phyloP scores from a whole-genome alignment of 2,888 invertebrate species.

The Clusia tigrina region DNA sequence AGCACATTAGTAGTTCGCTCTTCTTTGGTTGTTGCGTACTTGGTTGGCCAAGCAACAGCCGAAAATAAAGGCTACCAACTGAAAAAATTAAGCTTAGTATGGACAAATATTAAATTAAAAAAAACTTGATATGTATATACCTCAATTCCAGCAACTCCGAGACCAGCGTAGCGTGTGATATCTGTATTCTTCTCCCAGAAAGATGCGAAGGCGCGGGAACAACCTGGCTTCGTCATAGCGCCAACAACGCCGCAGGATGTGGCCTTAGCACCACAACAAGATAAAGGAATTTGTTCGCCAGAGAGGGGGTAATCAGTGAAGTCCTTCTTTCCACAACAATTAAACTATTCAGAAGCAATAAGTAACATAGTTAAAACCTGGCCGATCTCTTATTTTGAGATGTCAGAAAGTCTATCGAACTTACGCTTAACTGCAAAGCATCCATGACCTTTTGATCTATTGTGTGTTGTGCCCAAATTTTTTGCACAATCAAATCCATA shows the following conservation, averaged over 20 bases:
- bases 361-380: not conserved
- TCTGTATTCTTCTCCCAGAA: constrained; percentile 53
- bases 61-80: constrained; percentile 82
- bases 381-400: not conserved
- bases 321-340: constrained; percentile 55
- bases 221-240: constrained; percentile 47
- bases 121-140: constrained; percentile 67
- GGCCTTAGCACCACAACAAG: constrained; percentile 54
- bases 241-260: constrained; percentile 40
- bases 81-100: constrained; percentile 8
- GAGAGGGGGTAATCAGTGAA: constrained; percentile 45
- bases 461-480: constrained; percentile 59
- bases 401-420: too few relatives aligned
- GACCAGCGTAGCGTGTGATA: constrained; percentile 72
- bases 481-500: constrained; percentile 66
- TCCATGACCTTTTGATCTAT: constrained; percentile 48
- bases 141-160: constrained; percentile 76
- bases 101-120: not conserved
- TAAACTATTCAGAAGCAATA: constrained; percentile 41
- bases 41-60: constrained; percentile 87
- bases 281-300: constrained; percentile 32
- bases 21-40: constrained; percentile 80
- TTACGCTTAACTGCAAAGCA: constrained; percentile 51
- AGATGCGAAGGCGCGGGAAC: constrained; percentile 60
- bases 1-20: constrained; percentile 68